These are phyloP conservation scores for Sander vitreus DNA, from an alignment of 2,113 vertebrate genomes.

Conservation along the genomic window DNA sequence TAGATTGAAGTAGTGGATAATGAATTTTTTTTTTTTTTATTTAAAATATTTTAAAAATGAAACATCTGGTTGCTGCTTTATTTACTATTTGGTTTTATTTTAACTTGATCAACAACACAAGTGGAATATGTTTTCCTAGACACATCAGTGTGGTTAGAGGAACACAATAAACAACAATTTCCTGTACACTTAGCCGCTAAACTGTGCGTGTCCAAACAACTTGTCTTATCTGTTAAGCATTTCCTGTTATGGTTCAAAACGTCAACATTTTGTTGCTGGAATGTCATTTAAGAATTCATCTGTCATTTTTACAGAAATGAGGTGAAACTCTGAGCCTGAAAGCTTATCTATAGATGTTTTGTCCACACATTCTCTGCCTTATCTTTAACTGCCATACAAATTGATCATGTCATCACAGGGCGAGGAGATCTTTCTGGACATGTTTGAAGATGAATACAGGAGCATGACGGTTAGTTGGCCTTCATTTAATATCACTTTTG, in stretches of 20 bases:
- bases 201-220: neutral
- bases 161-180: neutral
- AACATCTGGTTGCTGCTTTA: neutral
- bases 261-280: neutral
- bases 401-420: slow-evolving; percentile 84
- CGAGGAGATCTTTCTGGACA: slow-evolving; percentile 98
- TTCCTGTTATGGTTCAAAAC: slow-evolving; percentile 22
- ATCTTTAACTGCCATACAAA: slow-evolving; percentile 6
- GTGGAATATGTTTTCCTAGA: neutral
- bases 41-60: neutral
- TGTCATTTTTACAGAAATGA: neutral
- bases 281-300: neutral
- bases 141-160: neutral
- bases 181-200: neutral
- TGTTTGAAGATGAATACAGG: slow-evolving; percentile 99
- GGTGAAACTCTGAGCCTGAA: neutral
- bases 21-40: too few relatives aligned
- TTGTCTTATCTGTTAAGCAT: neutral
- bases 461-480: slow-evolving; percentile 93
- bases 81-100: neutral
- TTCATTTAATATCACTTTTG: neutral
- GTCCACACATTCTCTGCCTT: neutral
- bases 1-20: neutral
- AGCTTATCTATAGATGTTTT: neutral
- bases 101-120: neutral